Base-by-base conservation (phyloP, 2,113 vertebrate species). In the Ornithorhynchus anatinus region DNA sequence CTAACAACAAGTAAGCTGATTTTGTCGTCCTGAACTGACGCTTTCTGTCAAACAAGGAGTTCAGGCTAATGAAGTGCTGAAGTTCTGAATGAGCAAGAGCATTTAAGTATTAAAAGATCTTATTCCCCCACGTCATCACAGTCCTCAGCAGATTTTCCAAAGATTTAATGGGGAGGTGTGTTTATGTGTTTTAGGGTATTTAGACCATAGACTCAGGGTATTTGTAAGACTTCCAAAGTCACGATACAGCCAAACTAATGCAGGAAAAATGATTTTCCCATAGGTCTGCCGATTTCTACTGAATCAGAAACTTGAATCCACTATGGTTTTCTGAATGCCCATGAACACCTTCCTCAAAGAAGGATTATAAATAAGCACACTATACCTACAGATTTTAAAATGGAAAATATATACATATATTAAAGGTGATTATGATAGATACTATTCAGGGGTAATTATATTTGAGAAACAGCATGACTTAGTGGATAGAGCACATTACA, bases 11-110 rank as follows among this genome's bases (percentile, higher is more conserved):
- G 43, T 23, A 43, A 3, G 33, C 27, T 51, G 6, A n/a, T 39
- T 84, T 75, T 77, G 61, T 75, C 36, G 36, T 6, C 54, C 40
- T 0, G 75, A 84, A 67, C 60, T 72, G 80, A 89, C 70, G 70
- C 73, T 60, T 35, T 50, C 20, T 64, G 66, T 50, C 53, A 72
- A 80, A 76, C 15, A 64, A 69, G 77, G 45, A 40, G 33, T 37
- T 80, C 29, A 45, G 19, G 33, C 51, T 80, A 80, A 79, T 72
- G 59, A 61, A 63, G 31, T 66, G 45, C 42, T 84, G 63, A 69
- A 70, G 33, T 73, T 85, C 62, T n/a, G 58, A 82, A 85, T 81
- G 66, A 81, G 50, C 53, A 82, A 72, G 68, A 81, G 68, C 71
- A 78, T 56, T 57, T 66, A 70, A 58, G 70, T 39, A 69, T 76